Base-by-base conservation (phyloP, 2,888 invertebrate genomes). In the Tolmerus cingulatus region DNA sequence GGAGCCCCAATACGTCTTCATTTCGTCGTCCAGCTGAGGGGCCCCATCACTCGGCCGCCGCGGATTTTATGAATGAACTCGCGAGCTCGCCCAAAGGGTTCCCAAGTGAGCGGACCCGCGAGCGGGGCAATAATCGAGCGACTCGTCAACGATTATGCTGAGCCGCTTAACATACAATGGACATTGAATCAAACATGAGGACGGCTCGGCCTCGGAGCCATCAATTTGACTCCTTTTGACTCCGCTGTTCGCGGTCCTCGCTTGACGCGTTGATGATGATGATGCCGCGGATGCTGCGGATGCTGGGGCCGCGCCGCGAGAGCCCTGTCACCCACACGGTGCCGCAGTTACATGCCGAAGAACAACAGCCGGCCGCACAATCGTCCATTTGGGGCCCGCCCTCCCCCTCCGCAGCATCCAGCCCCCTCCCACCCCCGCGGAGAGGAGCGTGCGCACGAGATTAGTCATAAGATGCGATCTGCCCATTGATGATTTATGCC, bases 161-260 rank as follows among this genome's bases (percentile, higher is more conserved):
- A 78, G 34, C 77, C 78, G 85, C 88, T 88, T 88, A 88, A 87
- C 88, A 88, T 88, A 88, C 88, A 88, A 88, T 88, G 87, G 88
- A 87, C 87, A 88, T 87, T 86, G 86, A 86, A 86, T 86, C 77
- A 86, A 86, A 86, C 85, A 85, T 85, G 85, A 85, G 74, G 85
- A 85, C 57, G 85, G 46, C 74, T 85, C 85, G 76, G 43, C 86
- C 76, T 76, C 74, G 76, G 14, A 76, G 51, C 46, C 76, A 86
- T 86, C 86, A 76, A 86, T 77, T 55, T 86, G 51, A 55, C 77
- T 86, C 55, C 66, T 66, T 86, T 51, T 55, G 37, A 55, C 30
- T 86, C 76, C n/a, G 34, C 74, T 43, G 43, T 74, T 74, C 37
- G 16, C 23, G 34, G 55, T 74, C 74, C n/a, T 43, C 27, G 74